Conservation (phyloP, 1,140 invertebrate genomes). For the Chymomyza costata region DNA sequence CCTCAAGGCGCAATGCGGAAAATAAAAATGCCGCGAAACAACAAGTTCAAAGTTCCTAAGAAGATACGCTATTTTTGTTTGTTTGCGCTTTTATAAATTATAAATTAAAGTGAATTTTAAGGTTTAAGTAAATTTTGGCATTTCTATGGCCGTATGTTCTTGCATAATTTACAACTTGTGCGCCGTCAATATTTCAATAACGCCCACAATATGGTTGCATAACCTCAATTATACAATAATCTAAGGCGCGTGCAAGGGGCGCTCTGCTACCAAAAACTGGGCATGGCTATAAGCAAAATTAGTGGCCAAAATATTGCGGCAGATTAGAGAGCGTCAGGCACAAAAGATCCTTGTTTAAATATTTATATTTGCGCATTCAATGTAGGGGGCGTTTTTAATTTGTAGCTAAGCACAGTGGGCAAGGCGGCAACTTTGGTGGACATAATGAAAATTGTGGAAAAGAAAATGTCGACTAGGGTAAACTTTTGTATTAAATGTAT, state of each 20-base stretch:
- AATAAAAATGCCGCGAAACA: constrained; percentile 53
- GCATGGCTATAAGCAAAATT: constrained; percentile 59
- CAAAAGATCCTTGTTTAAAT: constrained; percentile 55
- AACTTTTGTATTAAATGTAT: no score
- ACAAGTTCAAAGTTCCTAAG: constrained; percentile 28
- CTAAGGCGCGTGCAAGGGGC: constrained; percentile 30
- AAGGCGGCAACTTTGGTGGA: no score
- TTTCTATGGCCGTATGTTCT: constrained; percentile 3
- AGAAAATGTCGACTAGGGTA: no score
- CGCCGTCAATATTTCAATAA: constrained; percentile 59
- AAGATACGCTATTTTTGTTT: not conserved
- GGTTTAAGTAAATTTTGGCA: constrained; percentile 19
- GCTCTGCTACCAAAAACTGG: no score
- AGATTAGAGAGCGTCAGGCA: constrained; percentile 53
- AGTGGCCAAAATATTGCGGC: constrained; percentile 66
- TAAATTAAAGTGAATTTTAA: constrained; percentile 70
- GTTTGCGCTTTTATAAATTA: constrained; percentile 46
- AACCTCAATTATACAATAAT: constrained; percentile 42
- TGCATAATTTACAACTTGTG: constrained; percentile 52
- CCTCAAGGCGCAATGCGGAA: constrained; percentile 41
- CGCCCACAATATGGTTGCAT: constrained; percentile 16
- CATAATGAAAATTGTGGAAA: no score
- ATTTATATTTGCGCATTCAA: constrained; percentile 43
- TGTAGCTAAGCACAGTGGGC: no score
- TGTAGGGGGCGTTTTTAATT: constrained; percentile 53